Evolutionary conservation across 2,113 vertebrate genomes (phyloP).

Genomic region (Oncorhynchus tshawytscha): DNA sequence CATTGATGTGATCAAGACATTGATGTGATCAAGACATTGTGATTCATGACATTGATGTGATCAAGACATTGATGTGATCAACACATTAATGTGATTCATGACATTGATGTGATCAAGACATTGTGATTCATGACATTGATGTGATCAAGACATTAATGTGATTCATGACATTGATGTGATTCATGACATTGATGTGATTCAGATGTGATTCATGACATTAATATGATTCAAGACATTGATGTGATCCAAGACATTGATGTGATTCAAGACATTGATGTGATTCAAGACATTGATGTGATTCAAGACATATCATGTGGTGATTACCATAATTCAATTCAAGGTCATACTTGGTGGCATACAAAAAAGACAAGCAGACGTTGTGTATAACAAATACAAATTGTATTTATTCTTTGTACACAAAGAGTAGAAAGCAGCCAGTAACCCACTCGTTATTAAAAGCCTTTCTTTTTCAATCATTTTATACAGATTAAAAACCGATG

Average conservation of each 20-base stretch:
- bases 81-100: no score
- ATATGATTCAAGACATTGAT: neutral
- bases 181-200: neutral
- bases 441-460: slow-evolving; percentile 71
- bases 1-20: no score
- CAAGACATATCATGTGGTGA: slow-evolving; percentile 22
- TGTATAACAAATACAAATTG: slow-evolving; percentile 78
- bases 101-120: no score
- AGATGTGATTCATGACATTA: neutral
- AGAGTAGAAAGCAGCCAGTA: slow-evolving; percentile 79
- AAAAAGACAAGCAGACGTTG: slow-evolving; percentile 24
- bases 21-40: no score
- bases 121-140: no score
- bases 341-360: slow-evolving; percentile 3
- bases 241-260: no score
- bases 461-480: slow-evolving; percentile 62
- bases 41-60: no score
- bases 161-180: neutral
- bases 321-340: slow-evolving; percentile 32
- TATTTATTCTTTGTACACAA: slow-evolving; percentile 73
- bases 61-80: no score
- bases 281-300: slow-evolving; percentile 6
- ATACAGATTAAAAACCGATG: slow-evolving; percentile 66
- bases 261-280: no score
- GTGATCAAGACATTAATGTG: no score